Conservation (phyloP, 37 sponge, comb jelly and placozoan genomes). For the Haliclona indistincta region DNA sequence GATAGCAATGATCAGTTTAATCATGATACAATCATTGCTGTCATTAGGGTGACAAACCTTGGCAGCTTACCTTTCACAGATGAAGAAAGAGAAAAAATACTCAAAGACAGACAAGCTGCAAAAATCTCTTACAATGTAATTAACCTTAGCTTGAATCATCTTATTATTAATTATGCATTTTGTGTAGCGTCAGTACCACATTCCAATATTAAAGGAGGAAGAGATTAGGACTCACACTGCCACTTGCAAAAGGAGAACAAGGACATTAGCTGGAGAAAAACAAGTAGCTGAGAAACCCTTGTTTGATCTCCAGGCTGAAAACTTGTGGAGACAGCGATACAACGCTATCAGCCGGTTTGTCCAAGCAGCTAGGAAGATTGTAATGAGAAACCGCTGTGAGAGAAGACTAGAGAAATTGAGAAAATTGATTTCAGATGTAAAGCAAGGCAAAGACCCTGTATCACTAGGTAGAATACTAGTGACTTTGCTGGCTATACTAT, state of each 20-base stretch:
- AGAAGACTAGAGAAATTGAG: conserved; percentile 23
- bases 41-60: conserved; percentile 57
- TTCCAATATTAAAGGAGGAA: neutral
- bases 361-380: conserved; percentile 73
- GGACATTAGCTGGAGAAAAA: neutral
- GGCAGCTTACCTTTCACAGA: conserved; percentile 45
- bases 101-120: conserved; percentile 33
- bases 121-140: conserved; percentile 24
- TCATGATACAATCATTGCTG: neutral
- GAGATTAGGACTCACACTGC: too few species aligned
- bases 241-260: too few species aligned
- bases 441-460: neutral
- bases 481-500: too few species aligned
- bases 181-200: neutral
- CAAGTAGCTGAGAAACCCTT: conserved; percentile 3
- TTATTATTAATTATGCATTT: neutral
- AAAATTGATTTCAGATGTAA: neutral
- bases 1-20: neutral
- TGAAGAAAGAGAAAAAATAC: conserved; percentile 37
- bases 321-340: conserved; percentile 60
- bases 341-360: conserved; percentile 50
- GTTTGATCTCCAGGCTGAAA: conserved; percentile 47
- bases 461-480: too few species aligned
- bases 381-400: conserved; percentile 33
- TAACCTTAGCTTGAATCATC: neutral